These are phyloP conservation scores for Drosophila athabasca DNA, from an alignment of 1,140 invertebrate species.

Conservation along the genomic window DNA sequence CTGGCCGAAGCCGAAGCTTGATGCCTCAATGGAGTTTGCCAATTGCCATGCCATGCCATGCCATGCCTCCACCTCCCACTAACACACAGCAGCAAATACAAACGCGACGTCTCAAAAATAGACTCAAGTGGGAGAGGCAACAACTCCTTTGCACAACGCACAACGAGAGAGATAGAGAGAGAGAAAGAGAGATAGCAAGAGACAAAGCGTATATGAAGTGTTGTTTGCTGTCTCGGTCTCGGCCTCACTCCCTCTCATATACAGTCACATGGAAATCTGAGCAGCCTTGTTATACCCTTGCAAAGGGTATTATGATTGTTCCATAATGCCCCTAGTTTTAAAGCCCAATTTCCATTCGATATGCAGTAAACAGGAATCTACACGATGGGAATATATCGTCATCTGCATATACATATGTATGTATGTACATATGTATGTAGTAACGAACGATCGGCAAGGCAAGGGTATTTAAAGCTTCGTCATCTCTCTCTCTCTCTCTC, in stretches of 20 bases:
- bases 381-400: too few species aligned
- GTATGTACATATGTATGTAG: too few species aligned
- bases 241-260: too few species aligned
- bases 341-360: too few species aligned
- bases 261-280: too few species aligned
- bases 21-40: constrained; percentile 70
- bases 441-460: too few species aligned
- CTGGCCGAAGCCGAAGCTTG: constrained; percentile 19
- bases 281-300: too few species aligned
- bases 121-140: constrained; percentile 53
- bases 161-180: neutral
- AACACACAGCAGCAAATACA: constrained; percentile 28
- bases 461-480: neutral
- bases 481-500: constrained; percentile 8
- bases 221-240: constrained; percentile 5
- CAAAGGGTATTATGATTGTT: too few species aligned
- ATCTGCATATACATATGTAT: too few species aligned
- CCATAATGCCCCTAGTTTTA: neutral
- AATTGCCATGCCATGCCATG: constrained; percentile 35
- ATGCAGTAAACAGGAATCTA: too few species aligned
- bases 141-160: constrained; percentile 35
- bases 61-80: neutral
- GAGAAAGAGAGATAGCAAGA: constrained; percentile 14
- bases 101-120: constrained; percentile 60
- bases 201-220: constrained; percentile 34